Conservation (phyloP, 1,140 invertebrate species). For the Anthonomus grandis region DNA sequence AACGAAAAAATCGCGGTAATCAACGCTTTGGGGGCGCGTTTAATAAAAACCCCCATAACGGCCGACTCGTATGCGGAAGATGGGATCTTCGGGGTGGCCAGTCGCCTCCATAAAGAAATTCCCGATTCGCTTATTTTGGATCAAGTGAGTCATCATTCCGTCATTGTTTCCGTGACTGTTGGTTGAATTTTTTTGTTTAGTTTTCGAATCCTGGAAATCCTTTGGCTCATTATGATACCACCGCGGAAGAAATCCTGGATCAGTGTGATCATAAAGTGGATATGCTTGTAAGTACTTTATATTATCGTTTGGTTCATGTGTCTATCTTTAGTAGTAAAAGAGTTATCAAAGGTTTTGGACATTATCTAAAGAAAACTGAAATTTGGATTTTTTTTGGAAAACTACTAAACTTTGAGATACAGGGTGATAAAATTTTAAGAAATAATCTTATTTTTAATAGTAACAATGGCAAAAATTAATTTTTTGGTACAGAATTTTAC, state of each 20-base stretch:
- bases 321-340: too few species aligned
- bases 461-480: too few species aligned
- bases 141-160: constrained; percentile 66
- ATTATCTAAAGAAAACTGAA: too few species aligned
- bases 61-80: constrained; percentile 85
- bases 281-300: constrained; percentile 73
- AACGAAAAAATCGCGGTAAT: constrained; percentile 92
- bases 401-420: too few species aligned
- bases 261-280: constrained; percentile 78
- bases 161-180: neutral
- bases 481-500: too few species aligned
- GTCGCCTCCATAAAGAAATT: constrained; percentile 77
- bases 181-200: constrained; percentile 50
- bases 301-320: too few species aligned
- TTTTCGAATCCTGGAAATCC: constrained; percentile 87
- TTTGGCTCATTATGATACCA: constrained; percentile 89
- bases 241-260: constrained; percentile 82
- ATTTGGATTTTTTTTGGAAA: too few species aligned
- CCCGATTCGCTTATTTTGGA: constrained; percentile 92
- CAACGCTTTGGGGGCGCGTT: constrained; percentile 87
- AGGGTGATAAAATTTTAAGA: too few species aligned
- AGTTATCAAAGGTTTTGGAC: too few species aligned
- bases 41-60: constrained; percentile 92
- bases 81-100: constrained; percentile 88
- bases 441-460: too few species aligned